Evolutionary conservation across 2,888 invertebrate genomes (phyloP), one percentile per base, ranked within the genome.

Genomic region (Creontiades dilutus): DNA sequence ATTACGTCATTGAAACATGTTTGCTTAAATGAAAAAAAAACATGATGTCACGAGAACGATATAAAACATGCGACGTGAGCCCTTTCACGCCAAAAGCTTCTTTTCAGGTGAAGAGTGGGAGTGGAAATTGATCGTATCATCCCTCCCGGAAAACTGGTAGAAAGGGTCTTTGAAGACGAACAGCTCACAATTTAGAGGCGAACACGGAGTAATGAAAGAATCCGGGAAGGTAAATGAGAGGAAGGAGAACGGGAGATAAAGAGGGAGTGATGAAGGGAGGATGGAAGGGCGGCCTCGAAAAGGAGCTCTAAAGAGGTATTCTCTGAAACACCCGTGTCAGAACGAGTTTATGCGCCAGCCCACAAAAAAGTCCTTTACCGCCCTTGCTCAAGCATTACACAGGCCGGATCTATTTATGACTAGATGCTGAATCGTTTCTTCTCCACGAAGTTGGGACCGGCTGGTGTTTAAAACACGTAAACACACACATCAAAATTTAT

Each of bases 311-410:
- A 78, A 78, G 78, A 78, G 78, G 78, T 78, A 78, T 78, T 78
- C 78, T 78, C 78, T 78, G 78, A 46, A 78, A 78, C 78, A 78
- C 78, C 78, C 78, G 78, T 78, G 78, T 78, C 78, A 78, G 78
- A 78, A 78, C 78, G 47, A 78, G 78, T 78, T 78, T 78, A 78
- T 78, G 78, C 78, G 78, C 78, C 47, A 78, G 78, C 46, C 46
- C 78, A 78, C 78, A 78, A 78, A 78, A 78, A 78, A 78, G 78
- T 46, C 78, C 78, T 78, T 78, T 78, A 47, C 78, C 78, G n/a
- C 78, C 78, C 78, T 47, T 47, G 47, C 46, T 47, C 47, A 47
- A 46, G 78, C 47, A 78, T 47, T 47, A 78, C 46, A 78, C 37
- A 47, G n/a, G 46, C 78, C 12, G 78, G 37, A 46, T 46, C 78